Base-by-base conservation (phyloP, 2,113 vertebrate genomes). In the Otolemur garnettii region DNA sequence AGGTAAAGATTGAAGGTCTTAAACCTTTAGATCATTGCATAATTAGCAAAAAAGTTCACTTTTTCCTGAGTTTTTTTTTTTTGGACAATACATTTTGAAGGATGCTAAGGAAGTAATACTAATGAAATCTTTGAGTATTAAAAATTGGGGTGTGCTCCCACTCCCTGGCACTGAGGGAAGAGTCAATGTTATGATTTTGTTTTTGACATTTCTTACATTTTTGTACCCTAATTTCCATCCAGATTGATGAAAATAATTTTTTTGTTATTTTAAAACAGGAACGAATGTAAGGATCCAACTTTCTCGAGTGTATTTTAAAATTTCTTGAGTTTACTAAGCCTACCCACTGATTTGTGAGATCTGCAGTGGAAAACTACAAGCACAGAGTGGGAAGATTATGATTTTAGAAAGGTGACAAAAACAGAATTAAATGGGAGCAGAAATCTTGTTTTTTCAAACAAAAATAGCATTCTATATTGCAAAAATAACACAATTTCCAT, bases 331-430 rank as follows among this genome's bases (percentile, higher is more conserved):
- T 95, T 93, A 93, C 93, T 90, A 96, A 96, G 92, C 62, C 77
- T 89, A 66, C 30, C 26, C 91, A 81, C 80, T 93, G 92, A 96
- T 97, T 94, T 94, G 90, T 93, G 94, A 97, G 88, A 90, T 95
- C 35, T 97, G 94, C 96, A 92, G 35, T 90, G 79, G 96, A 97
- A 98, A 98, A 84, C 89, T 93, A 97, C 91, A 93, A 96, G 95
- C 87, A 96, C 71, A 94, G 14, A 91, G 96, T 96, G 94, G 96
- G 91, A 94, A 96, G 94, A 93, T 87, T 62, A 93, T 93, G 94
- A 97, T 94, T 96, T 96, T 92, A 97, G 94, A 91, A 96, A 97
- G 93, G 93, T 96, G 93, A 97, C 82, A 97, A 96, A 97, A 96
- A 84, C 90, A 95, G 93, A 96, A 94, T 68, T 91, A 92, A 98